Percentiles rank a stretch among this genome's conserved stretches.
Evolutionary conservation across 2,113 vertebrate genomes (phyloP).

Genomic region (Microcebus tavaratra): DNA sequence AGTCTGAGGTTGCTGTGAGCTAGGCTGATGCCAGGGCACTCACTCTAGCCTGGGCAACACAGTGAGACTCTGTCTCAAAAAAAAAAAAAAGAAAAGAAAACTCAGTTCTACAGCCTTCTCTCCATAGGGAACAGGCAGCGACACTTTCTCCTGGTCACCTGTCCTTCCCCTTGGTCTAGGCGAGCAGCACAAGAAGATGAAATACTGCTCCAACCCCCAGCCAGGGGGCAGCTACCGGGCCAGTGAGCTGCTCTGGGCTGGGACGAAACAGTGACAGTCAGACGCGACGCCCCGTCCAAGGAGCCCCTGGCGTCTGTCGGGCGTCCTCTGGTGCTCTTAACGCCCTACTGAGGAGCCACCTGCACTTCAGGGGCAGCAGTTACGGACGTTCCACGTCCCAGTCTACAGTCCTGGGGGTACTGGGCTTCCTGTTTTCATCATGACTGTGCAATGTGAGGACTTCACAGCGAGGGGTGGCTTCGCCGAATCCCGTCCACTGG

Average conservation of each 20-base stretch:
- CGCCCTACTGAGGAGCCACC: neutral
- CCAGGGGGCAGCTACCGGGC: neutral
- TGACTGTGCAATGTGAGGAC: neutral
- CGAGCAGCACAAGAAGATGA: neutral
- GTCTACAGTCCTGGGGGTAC: neutral
- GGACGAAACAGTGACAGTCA: neutral
- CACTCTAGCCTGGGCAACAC: no score
- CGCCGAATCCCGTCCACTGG: neutral
- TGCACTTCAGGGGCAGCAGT: neutral
- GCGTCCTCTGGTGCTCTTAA: neutral
- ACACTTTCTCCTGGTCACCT: neutral
- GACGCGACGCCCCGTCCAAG: neutral
- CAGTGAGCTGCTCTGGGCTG: neutral
- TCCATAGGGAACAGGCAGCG: neutral
- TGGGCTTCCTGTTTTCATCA: neutral
- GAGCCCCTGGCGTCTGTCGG: neutral
- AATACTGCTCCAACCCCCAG: neutral
- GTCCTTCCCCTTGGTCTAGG: neutral
- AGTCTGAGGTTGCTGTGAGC: no score
- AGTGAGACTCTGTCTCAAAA: no score
- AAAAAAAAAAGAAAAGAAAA: no score
- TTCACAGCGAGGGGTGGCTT: neutral
- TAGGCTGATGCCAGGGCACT: no score
- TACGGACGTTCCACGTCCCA: neutral
- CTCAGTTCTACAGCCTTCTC: neutral